Percentiles rank a stretch among this genome's conserved stretches.
Evolutionary conservation across 2,888 invertebrate species (phyloP).

Genomic region (Acrobeloides nanus): DNA sequence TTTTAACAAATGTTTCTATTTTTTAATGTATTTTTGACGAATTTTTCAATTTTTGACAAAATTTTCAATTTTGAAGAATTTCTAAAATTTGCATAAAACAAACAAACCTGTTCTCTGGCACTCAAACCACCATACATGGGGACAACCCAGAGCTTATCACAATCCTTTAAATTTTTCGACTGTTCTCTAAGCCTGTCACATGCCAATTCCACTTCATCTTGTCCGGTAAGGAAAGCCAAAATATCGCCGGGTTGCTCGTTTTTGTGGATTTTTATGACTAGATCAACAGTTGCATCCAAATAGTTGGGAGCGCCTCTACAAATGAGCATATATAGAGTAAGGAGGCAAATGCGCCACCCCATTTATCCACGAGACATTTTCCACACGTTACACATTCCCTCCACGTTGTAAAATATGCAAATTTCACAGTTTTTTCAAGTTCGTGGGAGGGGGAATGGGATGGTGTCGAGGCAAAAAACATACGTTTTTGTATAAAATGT

Average conservation of each 20-base stretch:
- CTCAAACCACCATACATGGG: slow-evolving; percentile 88
- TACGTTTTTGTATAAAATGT: slow-evolving; percentile 68
- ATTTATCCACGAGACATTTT: too few species aligned
- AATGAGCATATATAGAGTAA: background rate
- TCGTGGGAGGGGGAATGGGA: background rate
- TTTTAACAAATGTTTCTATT: too few species aligned
- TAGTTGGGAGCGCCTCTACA: slow-evolving; percentile 48
- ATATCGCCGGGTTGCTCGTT: slow-evolving; percentile 68
- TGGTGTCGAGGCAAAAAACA: slow-evolving; percentile 6
- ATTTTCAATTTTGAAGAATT: too few species aligned
- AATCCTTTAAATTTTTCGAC: slow-evolving; percentile 27
- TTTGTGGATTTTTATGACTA: slow-evolving; percentile 75
- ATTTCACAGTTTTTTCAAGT: too few species aligned
- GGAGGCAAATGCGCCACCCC: slow-evolving; percentile 2
- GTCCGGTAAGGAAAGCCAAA: slow-evolving; percentile 66
- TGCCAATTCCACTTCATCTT: slow-evolving; percentile 54
- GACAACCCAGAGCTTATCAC: slow-evolving; percentile 60
- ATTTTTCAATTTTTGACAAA: too few species aligned
- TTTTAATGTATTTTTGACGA: too few species aligned
- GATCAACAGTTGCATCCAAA: slow-evolving; percentile 65
- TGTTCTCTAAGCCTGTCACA: slow-evolving; percentile 38
- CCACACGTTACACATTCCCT: too few species aligned
- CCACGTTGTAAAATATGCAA: too few species aligned
- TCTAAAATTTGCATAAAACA: too few species aligned
- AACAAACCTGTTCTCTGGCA: slow-evolving; percentile 56